phyloP scores from a whole-genome alignment of 2,113 vertebrate species.

The Sander vitreus region DNA sequence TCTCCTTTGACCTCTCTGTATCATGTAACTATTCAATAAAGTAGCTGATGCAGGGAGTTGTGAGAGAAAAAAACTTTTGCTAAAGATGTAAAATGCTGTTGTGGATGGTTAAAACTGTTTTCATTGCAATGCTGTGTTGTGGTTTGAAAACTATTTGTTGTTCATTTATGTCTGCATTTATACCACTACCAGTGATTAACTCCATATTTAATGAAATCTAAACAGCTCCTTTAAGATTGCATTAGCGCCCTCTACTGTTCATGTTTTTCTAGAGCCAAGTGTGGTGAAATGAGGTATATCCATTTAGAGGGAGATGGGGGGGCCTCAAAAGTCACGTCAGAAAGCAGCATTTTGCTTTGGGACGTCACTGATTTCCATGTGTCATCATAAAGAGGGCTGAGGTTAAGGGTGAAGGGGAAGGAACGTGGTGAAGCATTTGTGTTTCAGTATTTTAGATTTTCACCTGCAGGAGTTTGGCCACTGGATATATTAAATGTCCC shows the following conservation, averaged over 20 bases:
- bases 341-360: neutral
- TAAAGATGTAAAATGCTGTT: neutral
- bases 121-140: neutral
- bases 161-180: neutral
- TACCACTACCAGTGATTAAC: too few species aligned
- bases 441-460: constrained; percentile 16
- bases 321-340: neutral
- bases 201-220: neutral
- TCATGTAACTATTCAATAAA: neutral
- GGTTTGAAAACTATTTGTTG: neutral
- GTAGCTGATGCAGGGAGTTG: neutral
- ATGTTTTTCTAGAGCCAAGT: neutral
- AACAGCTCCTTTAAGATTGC: neutral
- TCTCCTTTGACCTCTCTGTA: neutral
- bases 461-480: neutral
- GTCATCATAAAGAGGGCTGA: neutral
- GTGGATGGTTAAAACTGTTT: neutral
- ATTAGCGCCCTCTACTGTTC: constrained; percentile 31
- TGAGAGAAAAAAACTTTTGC: neutral
- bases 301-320: neutral
- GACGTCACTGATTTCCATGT: neutral
- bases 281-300: neutral
- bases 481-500: constrained; percentile 3
- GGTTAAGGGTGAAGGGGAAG: too few species aligned
- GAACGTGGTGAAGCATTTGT: neutral